Base-by-base conservation (phyloP, 2,888 invertebrate genomes). In the Mongoloraphidia duomilia region DNA sequence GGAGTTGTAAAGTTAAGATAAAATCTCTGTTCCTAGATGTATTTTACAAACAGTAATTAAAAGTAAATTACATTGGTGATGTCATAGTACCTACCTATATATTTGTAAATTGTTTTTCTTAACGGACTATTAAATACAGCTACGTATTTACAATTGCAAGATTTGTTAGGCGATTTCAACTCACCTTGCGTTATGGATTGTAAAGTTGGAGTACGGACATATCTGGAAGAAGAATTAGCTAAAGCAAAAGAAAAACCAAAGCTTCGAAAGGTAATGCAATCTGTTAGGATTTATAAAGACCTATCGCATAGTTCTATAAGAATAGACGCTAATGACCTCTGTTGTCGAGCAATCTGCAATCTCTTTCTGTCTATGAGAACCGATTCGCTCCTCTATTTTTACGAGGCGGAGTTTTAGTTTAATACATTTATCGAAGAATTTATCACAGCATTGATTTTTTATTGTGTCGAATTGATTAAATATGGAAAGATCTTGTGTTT, bases 111-210 rank as follows among this genome's bases (percentile, higher is more conserved):
- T 17, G 36, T 39, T 58, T 63, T 66, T 62, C 67, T 72, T 69
- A 65, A 69, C 67, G 53, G 58, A 55, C 44, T 26, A 26, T 38
- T 34, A 46, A 41, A 51, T 46, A 62, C 66, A 72, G 70, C 73
- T 64, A 72, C 79, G 54, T 95, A 91, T 67, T 76, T 95, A 51
- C 91, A 94, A 70, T 73, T 95, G 47, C 90, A 95, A 76, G 95
- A 95, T 70, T 74, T 95, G 46, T 71, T 95, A 50, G 88, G 90
- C 53, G 89, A 89, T 63, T 95, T 93, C 65, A 81, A 84, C 58
- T 82, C 87, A 52, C 94, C 95, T 0, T 94, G 91, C 63, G 93
- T 95, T 3, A 95, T 95, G 94, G 95, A 95, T 71, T 91, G 94
- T 68, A 95, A 95, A 71, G 84, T 95, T 57, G 95, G 95, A 35